These are phyloP conservation scores for Erpetoichthys calabaricus DNA, from an alignment of 2,797 vertebrate species.

Conservation along the genomic window DNA sequence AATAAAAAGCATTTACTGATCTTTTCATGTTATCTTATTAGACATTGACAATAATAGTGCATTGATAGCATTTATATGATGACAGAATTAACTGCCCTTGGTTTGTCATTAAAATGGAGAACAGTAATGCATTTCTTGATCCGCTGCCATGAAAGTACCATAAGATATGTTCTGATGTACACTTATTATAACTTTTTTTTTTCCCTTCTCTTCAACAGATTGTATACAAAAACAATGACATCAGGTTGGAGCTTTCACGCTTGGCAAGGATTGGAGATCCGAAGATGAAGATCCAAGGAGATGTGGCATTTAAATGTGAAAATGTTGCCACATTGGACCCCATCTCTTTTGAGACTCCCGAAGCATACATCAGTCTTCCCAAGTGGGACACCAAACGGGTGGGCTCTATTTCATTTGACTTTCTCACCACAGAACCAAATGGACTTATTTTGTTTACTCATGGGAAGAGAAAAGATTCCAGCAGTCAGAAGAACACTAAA, in stretches of 20 bases:
- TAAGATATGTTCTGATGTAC: background rate
- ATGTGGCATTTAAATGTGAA: constrained; percentile 88
- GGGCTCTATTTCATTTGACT: constrained; percentile 97
- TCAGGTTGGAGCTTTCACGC: constrained; percentile 87
- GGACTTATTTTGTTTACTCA: constrained; percentile 96
- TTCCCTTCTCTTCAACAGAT: constrained; percentile 51
- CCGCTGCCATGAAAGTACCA: constrained; percentile 3
- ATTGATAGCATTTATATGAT: constrained; percentile 17
- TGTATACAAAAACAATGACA: constrained; percentile 98
- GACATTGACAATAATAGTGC: constrained; percentile 17
- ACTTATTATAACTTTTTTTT: background rate
- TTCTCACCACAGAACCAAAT: constrained; percentile 88
- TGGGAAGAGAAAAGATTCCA: constrained; percentile 78
- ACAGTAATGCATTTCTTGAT: constrained; percentile 1
- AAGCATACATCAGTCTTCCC: constrained; percentile 91
- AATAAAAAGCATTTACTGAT: constrained; percentile 18
- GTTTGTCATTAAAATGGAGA: constrained; percentile 10
- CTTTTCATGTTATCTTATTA: constrained; percentile 10
- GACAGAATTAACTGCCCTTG: constrained; percentile 16
- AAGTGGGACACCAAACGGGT: constrained; percentile 98
- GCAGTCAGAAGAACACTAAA: constrained; percentile 92
- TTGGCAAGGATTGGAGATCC: constrained; percentile 88
- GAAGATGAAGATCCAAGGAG: constrained; percentile 98
- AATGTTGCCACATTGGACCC: constrained; percentile 93
- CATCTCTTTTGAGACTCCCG: constrained; percentile 91